These are phyloP conservation scores for Gymnorhina tibicen DNA, from an alignment of 2,113 vertebrate species.

Conservation along the genomic window DNA sequence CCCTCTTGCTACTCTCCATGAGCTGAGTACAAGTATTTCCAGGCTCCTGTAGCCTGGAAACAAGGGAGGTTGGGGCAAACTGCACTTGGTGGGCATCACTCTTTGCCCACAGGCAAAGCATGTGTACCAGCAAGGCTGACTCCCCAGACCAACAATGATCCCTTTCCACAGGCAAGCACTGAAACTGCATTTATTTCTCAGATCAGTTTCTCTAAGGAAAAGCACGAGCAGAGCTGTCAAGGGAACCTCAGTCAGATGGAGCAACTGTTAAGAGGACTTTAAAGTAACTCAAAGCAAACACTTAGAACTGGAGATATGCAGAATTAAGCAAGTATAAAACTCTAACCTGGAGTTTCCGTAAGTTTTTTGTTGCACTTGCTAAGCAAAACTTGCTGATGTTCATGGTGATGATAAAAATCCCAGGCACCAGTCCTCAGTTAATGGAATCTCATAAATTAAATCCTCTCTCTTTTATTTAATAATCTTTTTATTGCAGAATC, in stretches of 20 bases:
- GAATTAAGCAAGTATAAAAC: not conserved
- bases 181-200: not conserved
- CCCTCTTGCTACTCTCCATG: not conserved
- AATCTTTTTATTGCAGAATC: not conserved
- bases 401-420: not conserved
- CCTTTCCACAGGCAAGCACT: not conserved
- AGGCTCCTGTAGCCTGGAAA: not conserved
- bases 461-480: not conserved
- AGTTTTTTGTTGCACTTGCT: not conserved
- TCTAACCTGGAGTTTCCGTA: not conserved
- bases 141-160: not conserved
- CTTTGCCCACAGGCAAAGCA: not conserved
- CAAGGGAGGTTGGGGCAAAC: not conserved
- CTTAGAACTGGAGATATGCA: not conserved
- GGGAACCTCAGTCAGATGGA: not conserved
- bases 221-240: not conserved
- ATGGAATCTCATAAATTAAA: not conserved
- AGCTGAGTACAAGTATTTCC: not conserved
- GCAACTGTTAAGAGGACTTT: not conserved
- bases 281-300: not conserved
- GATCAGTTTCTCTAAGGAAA: not conserved
- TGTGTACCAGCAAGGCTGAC: not conserved
- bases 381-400: not conserved
- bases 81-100: not conserved
- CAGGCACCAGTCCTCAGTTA: not conserved